Evolutionary conservation across 1,140 invertebrate genomes (phyloP).

Genomic region (Tetragnatha versicolor): DNA sequence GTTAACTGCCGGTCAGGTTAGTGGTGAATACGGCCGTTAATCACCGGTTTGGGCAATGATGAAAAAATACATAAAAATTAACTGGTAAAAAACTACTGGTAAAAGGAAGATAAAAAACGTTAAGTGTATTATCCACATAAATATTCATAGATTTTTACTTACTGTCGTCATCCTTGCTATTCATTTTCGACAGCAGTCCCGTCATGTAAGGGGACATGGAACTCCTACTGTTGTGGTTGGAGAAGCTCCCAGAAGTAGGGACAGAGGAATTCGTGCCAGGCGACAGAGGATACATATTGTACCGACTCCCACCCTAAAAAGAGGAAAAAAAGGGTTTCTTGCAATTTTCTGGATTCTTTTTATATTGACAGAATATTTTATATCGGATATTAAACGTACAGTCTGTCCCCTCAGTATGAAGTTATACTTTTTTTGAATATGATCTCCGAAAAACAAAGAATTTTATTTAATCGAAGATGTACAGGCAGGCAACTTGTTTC

Average conservation of each 20-base stretch:
- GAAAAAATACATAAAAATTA: too few species aligned
- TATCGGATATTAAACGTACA: neutral
- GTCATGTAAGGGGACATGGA: constrained; percentile 68
- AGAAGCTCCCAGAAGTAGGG: constrained; percentile 57
- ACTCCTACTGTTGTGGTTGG: constrained; percentile 74
- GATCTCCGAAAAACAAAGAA: neutral
- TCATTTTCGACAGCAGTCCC: constrained; percentile 67
- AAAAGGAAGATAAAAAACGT: too few species aligned
- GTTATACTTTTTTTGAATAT: neutral
- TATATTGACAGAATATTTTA: neutral
- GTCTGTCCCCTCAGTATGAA: neutral
- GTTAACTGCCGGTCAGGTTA: too few species aligned
- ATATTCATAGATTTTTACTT: too few species aligned
- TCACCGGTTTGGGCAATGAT: too few species aligned
- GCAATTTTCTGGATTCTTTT: too few species aligned
- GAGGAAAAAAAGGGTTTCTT: neutral
- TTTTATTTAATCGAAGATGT: too few species aligned
- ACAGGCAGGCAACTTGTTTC: too few species aligned
- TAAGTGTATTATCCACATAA: too few species aligned
- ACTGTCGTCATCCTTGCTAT: constrained; percentile 73
- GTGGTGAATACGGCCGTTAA: too few species aligned
- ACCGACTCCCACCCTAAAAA: constrained; percentile 37
- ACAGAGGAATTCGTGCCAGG: constrained; percentile 39
- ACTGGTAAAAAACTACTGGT: too few species aligned
- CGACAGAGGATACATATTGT: constrained; percentile 46